Evolutionary conservation across 2,888 invertebrate genomes (phyloP), one percentile per base, ranked within the genome.

Genomic region (Melolontha melolontha): DNA sequence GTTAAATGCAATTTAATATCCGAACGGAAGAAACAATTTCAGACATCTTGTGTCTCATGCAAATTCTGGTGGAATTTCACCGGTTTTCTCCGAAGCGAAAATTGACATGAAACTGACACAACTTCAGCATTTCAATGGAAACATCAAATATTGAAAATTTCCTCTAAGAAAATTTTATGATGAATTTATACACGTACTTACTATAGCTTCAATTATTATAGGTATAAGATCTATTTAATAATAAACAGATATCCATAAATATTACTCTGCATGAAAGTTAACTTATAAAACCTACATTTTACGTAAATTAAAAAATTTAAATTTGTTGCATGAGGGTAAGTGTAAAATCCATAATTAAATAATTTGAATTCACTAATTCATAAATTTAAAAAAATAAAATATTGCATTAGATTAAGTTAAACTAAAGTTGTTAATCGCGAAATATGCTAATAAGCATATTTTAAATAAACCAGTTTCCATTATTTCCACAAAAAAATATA

Each of bases 71-170:
- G 8, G 34, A 62, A 47, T 62, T 62, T 34, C 34, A n/a, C 7
- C 47, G 16, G 47, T 34, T 62, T 39, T 14, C 47, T 47, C 5
- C 17, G 47, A 7, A 47, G 47, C 14, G 47, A 47, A 62, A 62
- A 62, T 62, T 62, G 59, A 62, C 59, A 47, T 34, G 59, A 16
- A 62, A 62, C 59, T 62, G 59, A 62, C 59, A 62, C 47, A 62
- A 62, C 47, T 34, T 57, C 42, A 57, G 57, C 57, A 27, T 63
- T 63, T 63, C 63, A 63, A 42, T 64, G 64, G 51, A 64, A 52
- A 64, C 51, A 64, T 41, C 52, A 64, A 17, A 64, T 52, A 64
- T 52, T 42, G 52, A 51, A 52, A 29, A 27, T 52, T 29, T 10
- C 42, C 7, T 14, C 39, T 7, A 10, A 11, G 11, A 62, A 47